phyloP scores from a whole-genome alignment of 2,113 vertebrate genomes.

The Ophiodon elongatus region DNA sequence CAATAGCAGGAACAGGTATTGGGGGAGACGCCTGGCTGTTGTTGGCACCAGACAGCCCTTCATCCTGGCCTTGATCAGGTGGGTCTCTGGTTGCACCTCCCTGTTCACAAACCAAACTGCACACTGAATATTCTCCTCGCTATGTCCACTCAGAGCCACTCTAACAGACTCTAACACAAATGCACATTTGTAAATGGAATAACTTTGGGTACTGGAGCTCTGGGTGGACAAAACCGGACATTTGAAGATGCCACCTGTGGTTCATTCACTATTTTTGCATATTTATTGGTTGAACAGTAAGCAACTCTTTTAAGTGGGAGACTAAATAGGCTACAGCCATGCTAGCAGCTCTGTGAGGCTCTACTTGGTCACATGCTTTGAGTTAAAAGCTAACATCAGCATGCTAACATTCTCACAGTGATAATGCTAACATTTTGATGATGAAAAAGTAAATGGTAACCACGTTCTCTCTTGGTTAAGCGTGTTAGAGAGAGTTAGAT shows the following conservation, averaged over 20 bases:
- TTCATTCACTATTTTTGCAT: neutral
- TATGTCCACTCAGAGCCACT: neutral
- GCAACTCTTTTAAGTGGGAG: neutral
- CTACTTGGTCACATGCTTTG: neutral
- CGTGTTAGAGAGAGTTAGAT: neutral
- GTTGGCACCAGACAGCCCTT: slow-evolving; percentile 80
- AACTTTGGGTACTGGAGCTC: neutral
- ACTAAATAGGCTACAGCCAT: neutral
- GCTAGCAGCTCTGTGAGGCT: neutral
- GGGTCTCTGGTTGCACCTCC: slow-evolving; percentile 80
- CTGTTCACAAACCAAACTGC: slow-evolving; percentile 48
- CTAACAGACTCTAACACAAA: neutral
- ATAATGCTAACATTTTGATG: neutral
- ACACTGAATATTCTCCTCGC: neutral
- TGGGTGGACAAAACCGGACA: neutral
- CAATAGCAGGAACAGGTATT: slow-evolving; percentile 82
- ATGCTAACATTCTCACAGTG: neutral
- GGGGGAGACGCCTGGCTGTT: slow-evolving; percentile 79
- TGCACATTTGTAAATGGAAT: neutral
- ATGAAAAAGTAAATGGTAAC: neutral
- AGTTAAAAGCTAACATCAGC: neutral
- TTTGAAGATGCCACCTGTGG: neutral
- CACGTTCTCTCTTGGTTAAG: neutral
- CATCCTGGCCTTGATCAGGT: slow-evolving; percentile 80
- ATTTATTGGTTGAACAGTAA: neutral